Conservation (phyloP, 1,140 invertebrate genomes). For the Magallana angulata region DNA sequence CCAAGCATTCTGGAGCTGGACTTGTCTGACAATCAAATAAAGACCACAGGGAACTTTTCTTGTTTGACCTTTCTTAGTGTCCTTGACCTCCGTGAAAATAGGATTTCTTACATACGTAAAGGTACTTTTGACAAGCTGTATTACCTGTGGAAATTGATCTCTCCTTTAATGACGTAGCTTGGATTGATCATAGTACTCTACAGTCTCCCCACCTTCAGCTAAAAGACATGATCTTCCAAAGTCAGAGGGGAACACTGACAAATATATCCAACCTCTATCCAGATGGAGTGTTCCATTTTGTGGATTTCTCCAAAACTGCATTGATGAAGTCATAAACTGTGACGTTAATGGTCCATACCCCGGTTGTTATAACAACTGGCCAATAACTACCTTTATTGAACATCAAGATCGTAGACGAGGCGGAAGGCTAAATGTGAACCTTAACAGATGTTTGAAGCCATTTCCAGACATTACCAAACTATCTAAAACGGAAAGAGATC, state of each 20-base stretch:
- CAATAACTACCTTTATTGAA: background rate
- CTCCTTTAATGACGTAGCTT: background rate
- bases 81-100: no score
- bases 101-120: background rate
- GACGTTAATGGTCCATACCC: background rate
- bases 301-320: background rate
- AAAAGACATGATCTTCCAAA: background rate
- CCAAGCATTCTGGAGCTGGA: background rate
- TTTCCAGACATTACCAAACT: background rate
- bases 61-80: no score
- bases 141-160: background rate
- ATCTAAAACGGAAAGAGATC: background rate
- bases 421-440: background rate
- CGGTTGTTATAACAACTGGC: background rate
- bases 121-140: background rate
- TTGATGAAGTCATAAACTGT: background rate
- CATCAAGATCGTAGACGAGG: background rate
- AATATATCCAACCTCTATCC: background rate
- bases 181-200: background rate
- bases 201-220: background rate
- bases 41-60: no score
- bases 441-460: background rate
- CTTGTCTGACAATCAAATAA: no score
- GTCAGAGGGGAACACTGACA: background rate
- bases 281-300: background rate